These are phyloP conservation scores for Acheta domesticus DNA, from an alignment of 2,888 invertebrate species.

Conservation along the genomic window DNA sequence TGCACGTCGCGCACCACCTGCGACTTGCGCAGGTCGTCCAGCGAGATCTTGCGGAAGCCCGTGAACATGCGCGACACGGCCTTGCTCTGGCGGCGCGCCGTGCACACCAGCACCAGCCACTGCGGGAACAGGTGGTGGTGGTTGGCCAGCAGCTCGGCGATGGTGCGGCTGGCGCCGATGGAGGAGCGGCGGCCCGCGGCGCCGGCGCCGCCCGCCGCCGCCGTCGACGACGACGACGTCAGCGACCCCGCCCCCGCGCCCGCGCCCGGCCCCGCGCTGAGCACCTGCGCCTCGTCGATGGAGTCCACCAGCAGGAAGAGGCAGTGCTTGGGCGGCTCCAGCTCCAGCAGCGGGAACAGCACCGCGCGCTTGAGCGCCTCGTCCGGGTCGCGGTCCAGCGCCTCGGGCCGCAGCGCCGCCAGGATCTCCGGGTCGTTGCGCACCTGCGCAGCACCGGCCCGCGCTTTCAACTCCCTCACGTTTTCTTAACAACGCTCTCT, in stretches of 20 bases:
- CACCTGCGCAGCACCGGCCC: constrained; percentile 42
- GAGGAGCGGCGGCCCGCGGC: constrained; percentile 39
- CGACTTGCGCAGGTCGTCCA: constrained; percentile 85
- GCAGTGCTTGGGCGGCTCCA: constrained; percentile 81
- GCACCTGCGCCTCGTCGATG: constrained; percentile 70
- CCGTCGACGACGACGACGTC: constrained; percentile 20
- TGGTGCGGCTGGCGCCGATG: constrained; percentile 55
- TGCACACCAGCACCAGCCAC: constrained; percentile 87
- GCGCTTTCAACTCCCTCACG: too few species aligned
- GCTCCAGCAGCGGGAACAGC: constrained; percentile 79
- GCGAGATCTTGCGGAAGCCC: constrained; percentile 83
- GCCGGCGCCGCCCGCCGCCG: constrained; percentile 43
- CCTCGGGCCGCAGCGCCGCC: constrained; percentile 73
- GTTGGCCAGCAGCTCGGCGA: constrained; percentile 79
- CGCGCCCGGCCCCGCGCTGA: constrained; percentile 25
- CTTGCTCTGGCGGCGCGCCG: constrained; percentile 80
- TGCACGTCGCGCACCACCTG: constrained; percentile 94
- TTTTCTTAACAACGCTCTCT: too few species aligned
- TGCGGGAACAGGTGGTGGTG: constrained; percentile 89
- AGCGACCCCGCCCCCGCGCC: constrained; percentile 20
- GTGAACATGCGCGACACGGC: constrained; percentile 66
- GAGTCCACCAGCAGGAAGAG: constrained; percentile 87
- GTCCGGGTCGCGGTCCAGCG: constrained; percentile 83
- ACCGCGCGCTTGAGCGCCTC: constrained; percentile 87
- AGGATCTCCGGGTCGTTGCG: constrained; percentile 77